Base-by-base conservation (phyloP, 1,140 invertebrate genomes). In the Camponotus vicinus region DNA sequence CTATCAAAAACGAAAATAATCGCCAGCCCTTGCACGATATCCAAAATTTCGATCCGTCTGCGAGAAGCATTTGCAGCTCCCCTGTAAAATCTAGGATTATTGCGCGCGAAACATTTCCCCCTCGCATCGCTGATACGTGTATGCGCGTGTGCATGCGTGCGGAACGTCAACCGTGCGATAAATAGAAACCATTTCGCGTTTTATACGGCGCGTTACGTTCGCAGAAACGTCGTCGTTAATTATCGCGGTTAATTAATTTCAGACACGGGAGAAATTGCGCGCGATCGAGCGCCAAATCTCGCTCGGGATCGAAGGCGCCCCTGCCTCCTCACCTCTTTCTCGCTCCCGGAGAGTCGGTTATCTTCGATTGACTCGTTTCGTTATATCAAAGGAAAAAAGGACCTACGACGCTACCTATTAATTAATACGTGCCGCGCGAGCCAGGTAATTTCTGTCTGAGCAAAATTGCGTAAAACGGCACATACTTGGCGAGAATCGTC, bases 211-310 rank as follows among this genome's bases (percentile, higher is more conserved):
- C 40, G 52, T 59, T 73, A 75, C 55, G 57, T 73, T 49, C 79
- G 79, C 73, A 70, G 55, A 83, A 83, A 83, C 32, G 79, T 83
- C 79, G n/a, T 15, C 55, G 75, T 83, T 83, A 83, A 83, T 83
- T 83, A 83, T 40, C 57, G 55, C 57, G 57, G 40, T 61, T 83
- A 83, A 83, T 73, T 83, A 83, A 73, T 71, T 83, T 75, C 69
- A 61, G 79, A 83, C 69, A 73, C 69, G 69, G 8, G 69, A 63
- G 79, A 83, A 73, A 83, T 34, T 61, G 67, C 67, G 66, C 67
- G 52, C 37, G 40, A 82, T 61, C 67, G 55, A 57, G 27, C 40
- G 27, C 40, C 83, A 67, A 85, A 34, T 80, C 37, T 8, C 32
- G n/a, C 34, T 37, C 32, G 27, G 2, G 13, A 55, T 55, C 71